These are phyloP conservation scores for Aulostomus chinensis DNA, from an alignment of 2,797 vertebrate species.

Conservation along the genomic window DNA sequence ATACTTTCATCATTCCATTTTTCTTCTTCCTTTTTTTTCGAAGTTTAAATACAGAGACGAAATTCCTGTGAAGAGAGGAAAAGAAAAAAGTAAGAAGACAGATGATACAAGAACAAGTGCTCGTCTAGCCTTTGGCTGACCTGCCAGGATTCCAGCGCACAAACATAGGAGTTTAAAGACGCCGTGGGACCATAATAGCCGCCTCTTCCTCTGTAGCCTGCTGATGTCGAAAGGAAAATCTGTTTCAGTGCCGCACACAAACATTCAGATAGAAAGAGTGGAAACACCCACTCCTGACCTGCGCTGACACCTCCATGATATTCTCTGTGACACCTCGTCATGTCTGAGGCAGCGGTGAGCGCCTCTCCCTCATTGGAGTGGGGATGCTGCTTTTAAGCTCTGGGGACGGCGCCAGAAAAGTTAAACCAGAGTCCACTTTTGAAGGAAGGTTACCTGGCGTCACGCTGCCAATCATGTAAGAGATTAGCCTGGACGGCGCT, in stretches of 20 bases:
- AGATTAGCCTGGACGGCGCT: too few species aligned
- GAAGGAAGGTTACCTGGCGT: too few species aligned
- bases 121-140: conserved; percentile 57
- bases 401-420: too few species aligned
- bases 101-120: conserved; percentile 36
- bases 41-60: not conserved
- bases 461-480: too few species aligned
- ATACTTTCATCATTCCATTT: conserved; percentile 4
- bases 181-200: conserved; percentile 3
- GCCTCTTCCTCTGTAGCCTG: not conserved
- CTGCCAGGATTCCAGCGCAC: conserved; percentile 34
- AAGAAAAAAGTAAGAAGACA: not conserved
- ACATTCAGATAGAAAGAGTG: not conserved
- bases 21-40: too few species aligned
- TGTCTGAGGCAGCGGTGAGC: too few species aligned
- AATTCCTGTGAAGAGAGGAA: conserved; percentile 19
- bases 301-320: not conserved
- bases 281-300: not conserved
- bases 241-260: not conserved
- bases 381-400: too few species aligned
- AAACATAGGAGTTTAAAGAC: conserved; percentile 27
- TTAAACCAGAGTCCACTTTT: too few species aligned
- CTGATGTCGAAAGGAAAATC: not conserved
- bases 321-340: too few species aligned
- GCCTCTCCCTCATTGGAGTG: too few species aligned